These are phyloP conservation scores for Drosophila nikananu DNA, from an alignment of 1,140 invertebrate genomes.

Conservation along the genomic window DNA sequence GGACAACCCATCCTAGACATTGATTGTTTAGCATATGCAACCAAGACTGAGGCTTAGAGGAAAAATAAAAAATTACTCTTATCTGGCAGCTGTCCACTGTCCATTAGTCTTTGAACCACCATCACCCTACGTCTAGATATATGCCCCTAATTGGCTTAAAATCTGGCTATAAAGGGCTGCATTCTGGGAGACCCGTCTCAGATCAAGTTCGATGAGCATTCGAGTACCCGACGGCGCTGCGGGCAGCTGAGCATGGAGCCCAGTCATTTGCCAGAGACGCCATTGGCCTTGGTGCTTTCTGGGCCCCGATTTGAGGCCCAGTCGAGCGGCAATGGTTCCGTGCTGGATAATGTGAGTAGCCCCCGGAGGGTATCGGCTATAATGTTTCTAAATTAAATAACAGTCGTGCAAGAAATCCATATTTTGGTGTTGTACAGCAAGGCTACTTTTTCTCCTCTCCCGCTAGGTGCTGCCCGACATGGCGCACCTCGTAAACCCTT, in stretches of 20 bases:
- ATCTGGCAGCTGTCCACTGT: conserved; percentile 45
- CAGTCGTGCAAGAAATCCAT: not conserved
- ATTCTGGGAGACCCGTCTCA: not conserved
- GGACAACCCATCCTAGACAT: not conserved
- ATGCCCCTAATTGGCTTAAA: conserved; percentile 63
- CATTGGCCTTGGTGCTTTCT: conserved; percentile 35
- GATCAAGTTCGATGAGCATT: conserved; percentile 44
- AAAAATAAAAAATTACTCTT: conserved; percentile 32
- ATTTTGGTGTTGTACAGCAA: no score
- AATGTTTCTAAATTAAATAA: not conserved
- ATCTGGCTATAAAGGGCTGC: conserved; percentile 45
- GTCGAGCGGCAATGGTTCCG: conserved; percentile 60
- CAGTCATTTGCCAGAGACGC: conserved; percentile 44
- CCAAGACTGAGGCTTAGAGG: not conserved
- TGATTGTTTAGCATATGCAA: conserved; percentile 1
- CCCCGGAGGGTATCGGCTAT: not conserved
- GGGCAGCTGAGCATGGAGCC: conserved; percentile 63
- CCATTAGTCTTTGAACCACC: conserved; percentile 3
- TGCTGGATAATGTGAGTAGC: conserved; percentile 70
- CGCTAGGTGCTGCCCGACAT: conserved; percentile 87
- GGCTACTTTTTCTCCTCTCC: no score
- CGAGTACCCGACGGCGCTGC: conserved; percentile 12
- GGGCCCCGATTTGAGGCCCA: conserved; percentile 65
- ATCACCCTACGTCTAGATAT: not conserved
- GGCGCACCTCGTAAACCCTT: conserved; percentile 89